These are phyloP conservation scores for Drosophila affinis DNA, from an alignment of 2,888 invertebrate genomes.

Conservation along the genomic window DNA sequence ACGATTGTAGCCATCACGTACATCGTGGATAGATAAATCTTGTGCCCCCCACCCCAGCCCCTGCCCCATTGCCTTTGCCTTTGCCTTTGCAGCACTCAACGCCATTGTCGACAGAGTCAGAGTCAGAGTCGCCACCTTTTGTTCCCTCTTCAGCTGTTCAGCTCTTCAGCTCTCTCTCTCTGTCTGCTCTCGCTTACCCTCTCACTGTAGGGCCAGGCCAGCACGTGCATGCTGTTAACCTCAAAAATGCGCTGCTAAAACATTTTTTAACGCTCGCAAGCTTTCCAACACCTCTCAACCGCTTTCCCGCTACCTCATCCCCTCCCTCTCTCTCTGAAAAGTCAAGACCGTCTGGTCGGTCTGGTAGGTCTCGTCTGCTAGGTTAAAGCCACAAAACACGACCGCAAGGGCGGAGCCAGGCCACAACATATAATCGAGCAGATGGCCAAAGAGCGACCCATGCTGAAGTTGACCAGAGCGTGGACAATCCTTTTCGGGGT, in stretches of 20 bases:
- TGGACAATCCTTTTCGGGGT: slow-evolving; percentile 66
- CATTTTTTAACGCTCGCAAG: slow-evolving; percentile 64
- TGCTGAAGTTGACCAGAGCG: slow-evolving; percentile 53
- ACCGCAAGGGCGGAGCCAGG: slow-evolving; percentile 49
- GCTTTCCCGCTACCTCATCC: neutral
- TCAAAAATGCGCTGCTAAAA: slow-evolving; percentile 73
- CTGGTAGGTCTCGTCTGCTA: slow-evolving; percentile 29
- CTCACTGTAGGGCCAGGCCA: slow-evolving; percentile 32
- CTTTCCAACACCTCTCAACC: slow-evolving; percentile 11
- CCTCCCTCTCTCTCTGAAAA: neutral
- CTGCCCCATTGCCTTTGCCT: neutral
- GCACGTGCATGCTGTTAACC: slow-evolving; percentile 76
- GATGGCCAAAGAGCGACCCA: slow-evolving; percentile 57
- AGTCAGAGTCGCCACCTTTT: slow-evolving; percentile 57
- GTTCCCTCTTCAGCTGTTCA: slow-evolving; percentile 3
- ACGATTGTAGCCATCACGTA: slow-evolving; percentile 73
- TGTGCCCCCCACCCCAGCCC: slow-evolving; percentile 31
- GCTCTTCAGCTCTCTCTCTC: neutral
- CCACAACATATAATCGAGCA: slow-evolving; percentile 72
- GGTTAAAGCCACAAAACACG: slow-evolving; percentile 44
- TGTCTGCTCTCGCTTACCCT: neutral
- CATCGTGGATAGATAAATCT: slow-evolving; percentile 71
- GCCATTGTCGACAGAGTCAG: slow-evolving; percentile 31
- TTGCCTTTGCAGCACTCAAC: slow-evolving; percentile 53
- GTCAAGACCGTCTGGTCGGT: slow-evolving; percentile 16